A percentile compares a stretch with the other conserved stretches of the same genome.
These are phyloP conservation scores for Chironomus riparius DNA, from an alignment of 2,888 invertebrate genomes.

Conservation along the genomic window DNA sequence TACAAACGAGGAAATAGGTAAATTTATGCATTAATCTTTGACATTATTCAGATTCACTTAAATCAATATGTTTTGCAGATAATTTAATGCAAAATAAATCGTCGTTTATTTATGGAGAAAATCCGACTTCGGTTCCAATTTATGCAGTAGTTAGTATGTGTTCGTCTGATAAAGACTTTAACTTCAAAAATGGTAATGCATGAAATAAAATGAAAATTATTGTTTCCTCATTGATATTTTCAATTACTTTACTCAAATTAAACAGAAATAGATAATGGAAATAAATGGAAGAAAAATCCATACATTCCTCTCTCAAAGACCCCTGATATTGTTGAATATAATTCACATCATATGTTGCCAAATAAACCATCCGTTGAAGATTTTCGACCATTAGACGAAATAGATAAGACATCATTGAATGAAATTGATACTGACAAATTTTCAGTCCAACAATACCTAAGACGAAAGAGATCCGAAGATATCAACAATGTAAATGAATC, in stretches of 20 bases:
- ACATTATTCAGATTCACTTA: too few relatives aligned
- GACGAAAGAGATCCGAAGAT: conserved; percentile 5
- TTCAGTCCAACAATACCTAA: not conserved
- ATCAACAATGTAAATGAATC: not conserved
- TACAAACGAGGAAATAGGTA: conserved; percentile 45
- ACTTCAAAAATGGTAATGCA: not conserved
- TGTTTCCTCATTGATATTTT: not conserved
- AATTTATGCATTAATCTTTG: too few relatives aligned
- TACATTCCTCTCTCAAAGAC: conserved; percentile 27
- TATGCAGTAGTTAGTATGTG: conserved; percentile 52
- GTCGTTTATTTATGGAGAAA: conserved; percentile 52
- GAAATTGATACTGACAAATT: conserved; percentile 23
- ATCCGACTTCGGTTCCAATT: conserved; percentile 50
- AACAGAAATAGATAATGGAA: conserved; percentile 14
- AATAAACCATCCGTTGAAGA: not conserved
- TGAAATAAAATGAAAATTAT: not conserved
- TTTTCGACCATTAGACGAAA: not conserved
- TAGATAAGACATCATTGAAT: not conserved
- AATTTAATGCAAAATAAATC: conserved; percentile 40
- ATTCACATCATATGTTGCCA: not conserved
- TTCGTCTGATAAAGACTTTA: conserved; percentile 24
- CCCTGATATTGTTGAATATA: not conserved
- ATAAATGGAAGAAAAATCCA: conserved; percentile 26
- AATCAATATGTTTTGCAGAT: conserved; percentile 36
- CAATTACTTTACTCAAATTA: not conserved